Evolutionary conservation across 2,888 invertebrate species (phyloP), one percentile per base, ranked within the genome.

Genomic region (Drosophila atripex): DNA sequence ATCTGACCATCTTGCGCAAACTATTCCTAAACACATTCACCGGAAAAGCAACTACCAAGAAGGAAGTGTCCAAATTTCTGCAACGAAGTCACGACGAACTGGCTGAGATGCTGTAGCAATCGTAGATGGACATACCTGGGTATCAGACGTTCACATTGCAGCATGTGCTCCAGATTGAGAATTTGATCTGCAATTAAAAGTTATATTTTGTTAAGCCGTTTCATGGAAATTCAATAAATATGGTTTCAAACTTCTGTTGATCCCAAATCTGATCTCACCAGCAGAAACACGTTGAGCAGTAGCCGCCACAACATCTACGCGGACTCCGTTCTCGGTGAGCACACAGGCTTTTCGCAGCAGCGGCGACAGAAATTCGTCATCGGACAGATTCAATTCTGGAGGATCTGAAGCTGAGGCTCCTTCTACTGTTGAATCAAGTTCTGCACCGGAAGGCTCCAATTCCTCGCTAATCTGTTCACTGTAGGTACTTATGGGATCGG

Each of bases 401-500:
- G 41, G 45, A 14, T 23, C 63, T 4, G 57, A 56, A 43, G 16
- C 1, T 14, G 21, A 6, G 46, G 68, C 66, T 1, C 45, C 70
- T 0, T 11, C 45, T 11, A 23, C 47, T 18, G 35, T 60, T 7
- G 41, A 18, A 2, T 18, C 51, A 8, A 69, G 51, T 16, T 49
- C 61, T 3, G 43, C 28, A 1, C 50, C 43, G 0, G 30, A 43
- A n/a, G 65, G 7, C 11, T 61, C 30, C 21, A 57, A 41, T 4
- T 66, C 25, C 41, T 88, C 91, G 64, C 89, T 90, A 14, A 91
- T 73, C 70, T 91, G 90, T 59, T 90, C 91, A 69, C 90, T 91
- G 43, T 91, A 91, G 4, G 90, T 90, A 71, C 90, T 90, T 11
- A 91, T 90, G 2, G 91, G 91, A 80, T 91, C 91, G 16, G 90